Evolutionary conservation across 2,888 invertebrate genomes (phyloP), one percentile per base, ranked within the genome.

Genomic region (Caenorhabditis macrosperma): DNA sequence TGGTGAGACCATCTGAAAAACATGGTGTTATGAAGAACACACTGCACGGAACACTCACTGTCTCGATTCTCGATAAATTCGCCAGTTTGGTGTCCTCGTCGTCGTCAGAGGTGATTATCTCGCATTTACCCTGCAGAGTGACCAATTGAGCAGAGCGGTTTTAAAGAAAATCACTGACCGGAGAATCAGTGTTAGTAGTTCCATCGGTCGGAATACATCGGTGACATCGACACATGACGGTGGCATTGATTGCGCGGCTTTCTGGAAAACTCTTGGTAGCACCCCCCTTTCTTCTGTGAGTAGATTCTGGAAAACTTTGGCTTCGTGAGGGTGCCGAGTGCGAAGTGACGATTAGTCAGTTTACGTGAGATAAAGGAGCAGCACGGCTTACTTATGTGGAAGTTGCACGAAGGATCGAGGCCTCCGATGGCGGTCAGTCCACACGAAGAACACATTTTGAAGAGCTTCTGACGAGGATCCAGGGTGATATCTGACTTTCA

Each of bases 1-100:
- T 20, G 72, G 72, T 1, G 72, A 72, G n/a, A 35, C 64, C 72
- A 72, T 72, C 60, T 60, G 59, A 2, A 60, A 38, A 24, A 48
- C 6, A 20, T 20, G n/a, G 22, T 24, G 17, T n/a, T n/a, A n/a
- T n/a, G n/a, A n/a, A n/a, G n/a, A n/a, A n/a, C n/a, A n/a, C n/a
- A n/a, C n/a, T n/a, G n/a, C n/a, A n/a, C n/a, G n/a, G n/a, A n/a
- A n/a, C n/a, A 9, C 64, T 52, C 17, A 69, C 60, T 22, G 55
- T n/a, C n/a, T 63, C 63, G n/a, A 72, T 63, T 20, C 26, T 63
- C 1, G 72, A 63, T 12, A 72, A 35, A 15, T 72, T 72, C 0
- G 57, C 72, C 12, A 72, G 46, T 10, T 3, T 22, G 1, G 12
- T 12, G 22, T 30, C 46, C 7, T 60, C 61, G 7, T 63, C 63